Percentiles rank a stretch among this genome's conserved stretches.
Evolutionary conservation across 2,113 vertebrate genomes (phyloP).

Genomic region (Eudyptes chrysolophus): DNA sequence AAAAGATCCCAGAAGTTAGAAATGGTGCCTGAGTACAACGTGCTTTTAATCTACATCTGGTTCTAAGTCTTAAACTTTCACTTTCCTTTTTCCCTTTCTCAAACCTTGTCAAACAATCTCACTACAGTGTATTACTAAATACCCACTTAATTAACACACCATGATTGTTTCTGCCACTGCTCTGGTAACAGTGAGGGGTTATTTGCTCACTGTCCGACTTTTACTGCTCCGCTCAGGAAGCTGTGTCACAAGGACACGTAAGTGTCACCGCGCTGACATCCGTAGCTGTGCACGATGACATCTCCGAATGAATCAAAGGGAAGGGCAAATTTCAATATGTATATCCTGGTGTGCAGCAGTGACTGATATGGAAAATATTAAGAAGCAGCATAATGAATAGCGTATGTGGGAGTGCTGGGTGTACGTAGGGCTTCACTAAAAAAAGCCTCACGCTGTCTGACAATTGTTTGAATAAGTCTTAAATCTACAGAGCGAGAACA

Average conservation of each 20-base stretch:
- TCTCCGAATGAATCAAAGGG: background rate
- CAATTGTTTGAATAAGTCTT: background rate
- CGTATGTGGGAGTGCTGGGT: background rate
- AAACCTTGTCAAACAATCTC: background rate
- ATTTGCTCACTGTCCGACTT: background rate
- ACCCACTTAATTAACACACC: background rate
- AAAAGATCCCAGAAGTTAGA: background rate
- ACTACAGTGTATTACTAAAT: background rate
- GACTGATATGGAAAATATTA: background rate
- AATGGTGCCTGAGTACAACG: background rate
- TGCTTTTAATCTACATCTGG: background rate
- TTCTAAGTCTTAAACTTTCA: background rate
- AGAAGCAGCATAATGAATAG: background rate
- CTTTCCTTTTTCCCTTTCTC: background rate
- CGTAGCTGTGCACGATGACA: background rate
- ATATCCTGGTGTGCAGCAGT: background rate
- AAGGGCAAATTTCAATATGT: background rate
- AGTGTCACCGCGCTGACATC: background rate
- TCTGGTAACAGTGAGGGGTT: background rate
- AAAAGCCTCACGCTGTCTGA: background rate
- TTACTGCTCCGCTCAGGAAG: background rate
- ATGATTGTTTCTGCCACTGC: background rate
- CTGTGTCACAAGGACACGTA: background rate
- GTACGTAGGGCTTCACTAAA: background rate
- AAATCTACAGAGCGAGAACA: background rate